Evolutionary conservation across 1,140 invertebrate species (phyloP).

Genomic region (Galleria mellonella): DNA sequence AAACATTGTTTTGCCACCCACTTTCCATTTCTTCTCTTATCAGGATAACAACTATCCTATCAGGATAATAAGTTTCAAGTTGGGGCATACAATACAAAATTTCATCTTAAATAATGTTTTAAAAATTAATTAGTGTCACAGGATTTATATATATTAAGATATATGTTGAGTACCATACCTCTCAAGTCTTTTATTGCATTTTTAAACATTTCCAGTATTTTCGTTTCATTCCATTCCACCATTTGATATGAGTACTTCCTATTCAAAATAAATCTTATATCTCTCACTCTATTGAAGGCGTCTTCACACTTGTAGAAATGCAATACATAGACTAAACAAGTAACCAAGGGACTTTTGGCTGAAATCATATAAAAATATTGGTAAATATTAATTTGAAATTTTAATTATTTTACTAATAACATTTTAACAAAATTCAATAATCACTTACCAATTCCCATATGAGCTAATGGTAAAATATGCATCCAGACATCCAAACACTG

Average conservation of each 20-base stretch:
- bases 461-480: slow-evolving; percentile 51
- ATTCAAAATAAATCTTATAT: slow-evolving; percentile 47
- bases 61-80: too few species aligned
- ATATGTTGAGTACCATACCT: too few species aligned
- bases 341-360: slow-evolving; percentile 62
- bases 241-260: slow-evolving; percentile 55
- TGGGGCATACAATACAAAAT: too few species aligned
- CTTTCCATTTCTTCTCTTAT: too few species aligned
- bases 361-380: slow-evolving; percentile 16
- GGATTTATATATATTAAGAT: too few species aligned
- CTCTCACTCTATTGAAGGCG: slow-evolving; percentile 45
- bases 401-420: too few species aligned
- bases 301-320: slow-evolving; percentile 65
- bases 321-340: slow-evolving; percentile 56
- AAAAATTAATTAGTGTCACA: too few species aligned
- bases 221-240: slow-evolving; percentile 57
- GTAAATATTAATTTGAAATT: too few species aligned
- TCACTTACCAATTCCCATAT: slow-evolving; percentile 48
- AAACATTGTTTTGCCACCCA: too few species aligned
- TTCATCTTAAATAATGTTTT: too few species aligned
- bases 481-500: slow-evolving; percentile 61
- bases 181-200: slow-evolving; percentile 38
- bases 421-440: too few species aligned
- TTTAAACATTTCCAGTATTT: slow-evolving; percentile 56
- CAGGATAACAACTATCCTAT: too few species aligned